A percentile compares a stretch with the other conserved stretches of the same genome.
Conservation (phyloP, 2,888 invertebrate genomes). For the Heliconius ismenius region DNA sequence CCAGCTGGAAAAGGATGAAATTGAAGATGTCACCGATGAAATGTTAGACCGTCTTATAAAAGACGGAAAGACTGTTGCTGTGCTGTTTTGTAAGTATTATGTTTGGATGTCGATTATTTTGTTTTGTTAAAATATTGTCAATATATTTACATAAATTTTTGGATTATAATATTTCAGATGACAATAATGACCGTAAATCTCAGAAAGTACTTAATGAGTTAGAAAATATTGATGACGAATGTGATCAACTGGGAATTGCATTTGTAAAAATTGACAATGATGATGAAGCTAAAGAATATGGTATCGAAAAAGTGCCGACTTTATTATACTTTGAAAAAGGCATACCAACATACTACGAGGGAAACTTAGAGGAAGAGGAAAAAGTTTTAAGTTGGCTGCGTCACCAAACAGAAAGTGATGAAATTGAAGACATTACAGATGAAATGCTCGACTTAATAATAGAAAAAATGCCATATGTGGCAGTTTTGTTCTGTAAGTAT, state of each 20-base stretch:
- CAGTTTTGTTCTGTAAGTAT: slow-evolving; percentile 94
- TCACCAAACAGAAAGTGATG: slow-evolving; percentile 91
- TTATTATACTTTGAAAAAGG: slow-evolving; percentile 91
- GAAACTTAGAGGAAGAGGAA: slow-evolving; percentile 94
- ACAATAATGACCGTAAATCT: slow-evolving; percentile 93
- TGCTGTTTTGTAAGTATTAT: slow-evolving; percentile 91
- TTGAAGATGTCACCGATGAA: slow-evolving; percentile 96
- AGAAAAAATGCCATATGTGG: slow-evolving; percentile 92
- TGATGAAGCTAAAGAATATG: slow-evolving; percentile 94
- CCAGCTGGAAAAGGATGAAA: slow-evolving; percentile 95
- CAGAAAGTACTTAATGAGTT: slow-evolving; percentile 92
- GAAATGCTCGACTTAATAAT: slow-evolving; percentile 96
- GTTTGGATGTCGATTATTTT: slow-evolving; percentile 17
- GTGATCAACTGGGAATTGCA: slow-evolving; percentile 92
- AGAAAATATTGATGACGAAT: slow-evolving; percentile 96
- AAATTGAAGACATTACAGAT: slow-evolving; percentile 96
- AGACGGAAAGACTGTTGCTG: slow-evolving; percentile 93
- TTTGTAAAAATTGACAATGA: slow-evolving; percentile 96
- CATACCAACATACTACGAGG: slow-evolving; percentile 88
- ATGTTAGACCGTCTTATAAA: slow-evolving; percentile 95
- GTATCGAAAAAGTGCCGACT: slow-evolving; percentile 93
- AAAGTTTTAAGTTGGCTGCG: slow-evolving; percentile 93
- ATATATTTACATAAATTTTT: slow-evolving; percentile 16
- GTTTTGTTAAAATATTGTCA: slow-evolving; percentile 21
- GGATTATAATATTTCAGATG: slow-evolving; percentile 81